Evolutionary conservation across 2,888 invertebrate species (phyloP), one percentile per base, ranked within the genome.

Genomic region (Orchesellides sinensis): DNA sequence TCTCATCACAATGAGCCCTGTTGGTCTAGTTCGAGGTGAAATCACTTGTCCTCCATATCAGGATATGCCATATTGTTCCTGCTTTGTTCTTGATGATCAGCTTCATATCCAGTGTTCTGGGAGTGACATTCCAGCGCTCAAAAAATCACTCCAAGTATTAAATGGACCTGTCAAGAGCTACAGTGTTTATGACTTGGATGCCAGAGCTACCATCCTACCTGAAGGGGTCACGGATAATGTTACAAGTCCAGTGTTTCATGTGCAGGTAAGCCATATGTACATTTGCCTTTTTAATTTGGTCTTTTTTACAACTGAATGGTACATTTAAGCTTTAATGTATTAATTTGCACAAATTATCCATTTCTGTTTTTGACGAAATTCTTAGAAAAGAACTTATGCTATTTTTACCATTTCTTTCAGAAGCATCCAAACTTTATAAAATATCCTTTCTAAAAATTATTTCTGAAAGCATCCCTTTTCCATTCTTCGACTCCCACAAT

Each of bases 181-280:
- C 89, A 96, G 95, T 89, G 94, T 97, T 89, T 96, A 96, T 92
- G 96, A 96, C 90, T 92, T 97, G 88, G 96, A 97, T 91, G 93
- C 93, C 88, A 93, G 94, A 87, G 93, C 96, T 87, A 94, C 94
- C 83, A 93, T 94, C 88, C 92, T 97, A 72, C 93, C 94, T 84
- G 91, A 93, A 85, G 94, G 94, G 88, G 92, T 96, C 88, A 96
- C 96, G 90, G 95, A 95, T 77, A 91, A 93, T 23, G 92, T 92
- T 27, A 90, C 93, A 74, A 93, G 92, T 89, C 84, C 85, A 35
- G 93, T 95, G 90, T 93, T 92, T 88, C 94, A 93, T 91, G 92
- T 95, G 89, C 96, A 93, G 91, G 86, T 87, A 65, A 81, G 84
- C 54, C 8, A 10, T 8, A 59, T 29, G 6, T n/a, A n/a, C n/a